Evolutionary conservation across 2,888 invertebrate species (phyloP).

Genomic region (Cordylochernes scorpioides): DNA sequence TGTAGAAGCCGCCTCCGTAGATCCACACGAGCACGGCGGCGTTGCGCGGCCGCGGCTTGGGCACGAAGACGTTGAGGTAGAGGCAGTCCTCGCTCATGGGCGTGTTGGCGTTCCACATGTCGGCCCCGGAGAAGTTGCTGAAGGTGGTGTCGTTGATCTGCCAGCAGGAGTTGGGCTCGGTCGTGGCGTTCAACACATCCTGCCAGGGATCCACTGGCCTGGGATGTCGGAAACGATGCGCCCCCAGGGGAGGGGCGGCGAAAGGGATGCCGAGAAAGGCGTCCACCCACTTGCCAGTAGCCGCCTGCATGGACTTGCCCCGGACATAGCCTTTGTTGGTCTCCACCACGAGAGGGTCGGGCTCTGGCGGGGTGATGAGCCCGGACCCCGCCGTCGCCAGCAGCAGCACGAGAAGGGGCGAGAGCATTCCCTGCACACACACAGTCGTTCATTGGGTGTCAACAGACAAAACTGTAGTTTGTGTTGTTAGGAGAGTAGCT

Average conservation of each 20-base stretch:
- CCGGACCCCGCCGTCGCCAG: too few relatives aligned
- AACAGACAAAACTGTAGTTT: too few relatives aligned
- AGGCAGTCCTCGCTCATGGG: conserved; percentile 25
- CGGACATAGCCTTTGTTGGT: conserved; percentile 17
- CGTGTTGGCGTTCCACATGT: conserved; percentile 26
- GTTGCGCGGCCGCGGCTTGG: conserved; percentile 26
- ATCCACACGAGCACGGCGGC: conserved; percentile 16
- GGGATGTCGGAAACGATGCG: conserved; percentile 20
- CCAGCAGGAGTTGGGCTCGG: conserved; percentile 21
- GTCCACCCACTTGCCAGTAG: conserved; percentile 17
- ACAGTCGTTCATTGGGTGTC: too few relatives aligned
- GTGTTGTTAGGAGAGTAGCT: too few relatives aligned
- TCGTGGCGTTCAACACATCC: conserved; percentile 20
- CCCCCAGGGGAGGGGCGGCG: conserved; percentile 23
- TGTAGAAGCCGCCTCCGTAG: conserved; percentile 27
- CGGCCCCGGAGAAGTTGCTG: conserved; percentile 24
- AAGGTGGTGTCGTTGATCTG: conserved; percentile 21
- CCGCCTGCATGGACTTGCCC: conserved; percentile 5
- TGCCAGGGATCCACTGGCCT: conserved; percentile 18
- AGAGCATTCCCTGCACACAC: background rate
- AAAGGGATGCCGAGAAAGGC: conserved; percentile 23
- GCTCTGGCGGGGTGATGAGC: background rate
- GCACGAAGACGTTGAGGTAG: conserved; percentile 28
- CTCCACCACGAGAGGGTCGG: conserved; percentile 17
- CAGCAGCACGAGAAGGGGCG: background rate